These are phyloP conservation scores for Oryzias celebensis DNA, from an alignment of 2,113 vertebrate species.

Conservation along the genomic window DNA sequence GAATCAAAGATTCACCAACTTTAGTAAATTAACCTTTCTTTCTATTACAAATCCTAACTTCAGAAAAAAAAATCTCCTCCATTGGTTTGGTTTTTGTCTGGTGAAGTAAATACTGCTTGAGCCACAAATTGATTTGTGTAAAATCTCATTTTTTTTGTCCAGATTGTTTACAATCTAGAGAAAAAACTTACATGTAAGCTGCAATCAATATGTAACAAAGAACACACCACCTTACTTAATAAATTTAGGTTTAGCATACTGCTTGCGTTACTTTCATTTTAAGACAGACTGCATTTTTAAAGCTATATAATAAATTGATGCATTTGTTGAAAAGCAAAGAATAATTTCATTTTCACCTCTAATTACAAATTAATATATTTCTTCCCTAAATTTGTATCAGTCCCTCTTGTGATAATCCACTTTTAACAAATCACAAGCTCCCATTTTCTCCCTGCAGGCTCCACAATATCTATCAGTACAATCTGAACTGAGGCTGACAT, in stretches of 20 bases:
- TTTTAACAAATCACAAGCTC: background rate
- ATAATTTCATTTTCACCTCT: background rate
- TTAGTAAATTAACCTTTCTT: conserved; percentile 7
- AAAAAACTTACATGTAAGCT: background rate
- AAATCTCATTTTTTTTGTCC: background rate
- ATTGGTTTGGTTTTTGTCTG: background rate
- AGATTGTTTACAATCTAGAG: background rate
- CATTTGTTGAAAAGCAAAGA: background rate
- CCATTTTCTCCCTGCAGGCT: conserved; percentile 5
- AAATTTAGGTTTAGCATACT: too few relatives aligned
- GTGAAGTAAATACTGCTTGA: background rate
- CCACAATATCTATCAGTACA: conserved; percentile 21
- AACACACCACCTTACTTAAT: too few relatives aligned
- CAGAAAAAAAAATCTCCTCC: background rate
- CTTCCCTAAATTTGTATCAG: background rate
- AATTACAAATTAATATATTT: background rate
- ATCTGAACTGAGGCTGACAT: conserved; percentile 49
- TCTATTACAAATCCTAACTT: background rate
- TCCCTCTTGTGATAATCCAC: conserved; percentile 5
- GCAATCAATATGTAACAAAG: background rate
- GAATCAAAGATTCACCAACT: conserved; percentile 10
- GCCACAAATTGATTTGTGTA: background rate
- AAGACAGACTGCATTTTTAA: too few relatives aligned
- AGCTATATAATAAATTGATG: background rate
- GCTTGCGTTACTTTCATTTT: too few relatives aligned